These are phyloP conservation scores for Myotis myotis DNA, from an alignment of 2,797 vertebrate species.

Conservation along the genomic window DNA sequence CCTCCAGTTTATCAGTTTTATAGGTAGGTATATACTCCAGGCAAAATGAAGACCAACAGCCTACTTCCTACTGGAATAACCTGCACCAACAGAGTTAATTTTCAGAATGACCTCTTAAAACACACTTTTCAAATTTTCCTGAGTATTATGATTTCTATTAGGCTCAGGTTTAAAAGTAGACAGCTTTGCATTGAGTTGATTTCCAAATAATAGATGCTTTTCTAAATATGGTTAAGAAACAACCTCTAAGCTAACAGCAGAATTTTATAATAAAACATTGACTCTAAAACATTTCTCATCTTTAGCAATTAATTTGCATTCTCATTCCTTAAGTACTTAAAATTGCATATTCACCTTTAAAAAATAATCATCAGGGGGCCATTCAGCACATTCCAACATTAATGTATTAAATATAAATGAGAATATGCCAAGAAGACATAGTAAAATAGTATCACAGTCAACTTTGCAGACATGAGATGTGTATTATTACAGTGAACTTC, in stretches of 20 bases:
- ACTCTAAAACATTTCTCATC: not conserved
- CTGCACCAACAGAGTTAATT: not conserved
- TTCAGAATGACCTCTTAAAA: not conserved
- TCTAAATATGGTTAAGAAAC: slow-evolving; percentile 34
- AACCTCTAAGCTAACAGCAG: not conserved
- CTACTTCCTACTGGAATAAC: not conserved
- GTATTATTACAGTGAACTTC: not conserved
- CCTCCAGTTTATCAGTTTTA: not conserved
- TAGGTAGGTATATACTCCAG: not conserved
- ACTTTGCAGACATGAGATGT: not conserved
- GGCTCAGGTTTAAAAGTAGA: not conserved
- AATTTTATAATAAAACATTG: slow-evolving; percentile 31
- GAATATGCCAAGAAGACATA: not conserved
- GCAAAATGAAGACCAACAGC: not conserved
- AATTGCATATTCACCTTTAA: slow-evolving; percentile 1
- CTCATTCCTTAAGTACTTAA: slow-evolving; percentile 25
- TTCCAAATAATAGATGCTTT: slow-evolving; percentile 36
- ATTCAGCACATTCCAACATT: not conserved
- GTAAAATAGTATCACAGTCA: slow-evolving; percentile 1
- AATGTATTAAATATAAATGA: slow-evolving; percentile 37
- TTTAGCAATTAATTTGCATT: slow-evolving; percentile 35
- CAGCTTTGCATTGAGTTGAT: not conserved
- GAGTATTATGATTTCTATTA: not conserved
- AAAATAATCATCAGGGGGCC: not conserved
- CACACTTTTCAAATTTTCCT: not conserved